A percentile compares a stretch with the other conserved stretches of the same genome.
Conservation (phyloP, 2,797 vertebrate species). For the Fistularia tabacaria region DNA sequence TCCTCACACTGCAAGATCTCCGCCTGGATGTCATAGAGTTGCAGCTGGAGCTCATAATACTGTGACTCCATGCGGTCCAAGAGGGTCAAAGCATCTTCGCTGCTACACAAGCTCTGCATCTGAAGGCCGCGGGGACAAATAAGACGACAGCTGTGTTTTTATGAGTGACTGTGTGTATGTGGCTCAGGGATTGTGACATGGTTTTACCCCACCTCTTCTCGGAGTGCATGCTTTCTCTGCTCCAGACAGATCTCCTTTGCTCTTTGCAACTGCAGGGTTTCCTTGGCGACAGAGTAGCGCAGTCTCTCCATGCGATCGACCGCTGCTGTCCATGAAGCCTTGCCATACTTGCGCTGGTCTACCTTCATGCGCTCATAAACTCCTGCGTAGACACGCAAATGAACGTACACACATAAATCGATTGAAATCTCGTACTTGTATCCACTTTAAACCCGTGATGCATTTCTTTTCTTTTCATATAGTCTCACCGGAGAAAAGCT, state of each 20-base stretch:
- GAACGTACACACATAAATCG: conserved; percentile 1
- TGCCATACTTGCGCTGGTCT: conserved; percentile 95
- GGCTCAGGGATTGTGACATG: neutral
- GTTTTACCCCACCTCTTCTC: conserved; percentile 81
- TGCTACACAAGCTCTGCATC: conserved; percentile 92
- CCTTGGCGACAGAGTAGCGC: conserved; percentile 92
- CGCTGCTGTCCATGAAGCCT: conserved; percentile 91
- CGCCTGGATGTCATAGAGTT: conserved; percentile 95
- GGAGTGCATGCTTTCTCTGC: conserved; percentile 90
- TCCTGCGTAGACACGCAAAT: conserved; percentile 64
- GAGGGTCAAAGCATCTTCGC: conserved; percentile 86
- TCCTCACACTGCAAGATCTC: conserved; percentile 97
- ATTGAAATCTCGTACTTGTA: neutral
- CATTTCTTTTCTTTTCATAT: no score
- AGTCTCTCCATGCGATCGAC: conserved; percentile 95
- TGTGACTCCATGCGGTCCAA: conserved; percentile 91
- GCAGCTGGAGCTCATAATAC: conserved; percentile 94
- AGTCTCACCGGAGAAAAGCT: neutral
- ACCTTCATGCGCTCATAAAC: conserved; percentile 92
- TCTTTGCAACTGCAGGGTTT: conserved; percentile 95
- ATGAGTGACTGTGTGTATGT: no score
- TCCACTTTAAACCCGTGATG: no score
- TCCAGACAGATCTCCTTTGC: conserved; percentile 96
- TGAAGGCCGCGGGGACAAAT: conserved; percentile 49
- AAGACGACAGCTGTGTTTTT: neutral